A percentile compares a stretch with the other conserved stretches of the same genome.
Evolutionary conservation across 2,888 invertebrate genomes (phyloP).

Genomic region (Zeuzera pyrina): DNA sequence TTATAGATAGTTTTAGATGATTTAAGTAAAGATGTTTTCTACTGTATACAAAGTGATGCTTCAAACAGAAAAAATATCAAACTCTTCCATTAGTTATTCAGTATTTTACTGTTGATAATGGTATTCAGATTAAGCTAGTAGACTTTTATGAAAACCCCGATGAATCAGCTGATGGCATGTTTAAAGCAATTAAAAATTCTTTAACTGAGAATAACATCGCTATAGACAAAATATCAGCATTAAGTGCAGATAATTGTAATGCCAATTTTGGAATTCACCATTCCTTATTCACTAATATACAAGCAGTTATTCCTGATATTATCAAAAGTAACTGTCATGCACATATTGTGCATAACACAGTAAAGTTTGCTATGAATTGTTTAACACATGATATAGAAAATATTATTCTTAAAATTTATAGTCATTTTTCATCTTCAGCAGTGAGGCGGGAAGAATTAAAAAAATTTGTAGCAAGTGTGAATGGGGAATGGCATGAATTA

Average conservation of each 20-base stretch:
- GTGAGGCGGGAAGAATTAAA: conserved; percentile 2
- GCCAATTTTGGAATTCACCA: conserved; percentile 25
- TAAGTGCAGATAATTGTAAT: conserved; percentile 30
- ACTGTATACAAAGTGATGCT: background rate
- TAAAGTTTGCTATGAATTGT: conserved; percentile 18
- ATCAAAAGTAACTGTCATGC: conserved; percentile 23
- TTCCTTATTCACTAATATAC: conserved; percentile 20
- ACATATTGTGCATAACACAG: conserved; percentile 18
- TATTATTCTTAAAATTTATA: conserved; percentile 18
- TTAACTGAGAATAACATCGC: conserved; percentile 16
- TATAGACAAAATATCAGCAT: conserved; percentile 21
- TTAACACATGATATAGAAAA: conserved; percentile 15
- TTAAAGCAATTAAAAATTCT: conserved; percentile 19
- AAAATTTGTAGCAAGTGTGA: background rate
- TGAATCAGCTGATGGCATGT: conserved; percentile 22
- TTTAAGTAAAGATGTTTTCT: background rate
- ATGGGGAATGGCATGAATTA: background rate
- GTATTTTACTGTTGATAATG: conserved; percentile 16
- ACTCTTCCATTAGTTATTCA: conserved; percentile 9
- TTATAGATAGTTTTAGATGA: background rate
- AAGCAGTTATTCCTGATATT: conserved; percentile 14
- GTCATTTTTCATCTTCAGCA: conserved; percentile 15
- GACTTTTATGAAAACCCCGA: conserved; percentile 23
- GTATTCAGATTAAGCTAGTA: conserved; percentile 19
- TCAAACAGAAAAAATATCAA: background rate